Conservation (phyloP, 2,797 vertebrate species). For the Danio jaintianensis region DNA sequence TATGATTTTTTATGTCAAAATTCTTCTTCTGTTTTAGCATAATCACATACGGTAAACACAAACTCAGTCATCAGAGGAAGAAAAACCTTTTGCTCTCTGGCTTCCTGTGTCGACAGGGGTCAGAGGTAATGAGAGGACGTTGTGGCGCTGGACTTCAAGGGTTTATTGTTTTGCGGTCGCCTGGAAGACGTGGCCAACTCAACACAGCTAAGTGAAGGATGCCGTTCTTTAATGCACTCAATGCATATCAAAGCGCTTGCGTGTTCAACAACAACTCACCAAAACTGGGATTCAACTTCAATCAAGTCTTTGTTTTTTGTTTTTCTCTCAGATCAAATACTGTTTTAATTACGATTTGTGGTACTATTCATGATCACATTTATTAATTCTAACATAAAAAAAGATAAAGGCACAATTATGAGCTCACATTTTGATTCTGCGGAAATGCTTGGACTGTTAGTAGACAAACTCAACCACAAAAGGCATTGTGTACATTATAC, state of each 20-base stretch:
- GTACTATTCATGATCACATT: not conserved
- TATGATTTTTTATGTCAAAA: not conserved
- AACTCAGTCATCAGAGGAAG: not conserved
- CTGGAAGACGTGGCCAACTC: slow-evolving; percentile 35
- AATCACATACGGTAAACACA: slow-evolving; percentile 10
- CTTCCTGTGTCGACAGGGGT: slow-evolving; percentile 68
- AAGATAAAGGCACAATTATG: not conserved
- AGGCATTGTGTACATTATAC: not conserved
- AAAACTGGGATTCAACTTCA: slow-evolving; percentile 15
- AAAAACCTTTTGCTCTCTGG: slow-evolving; percentile 50
- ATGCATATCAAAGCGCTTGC: slow-evolving; percentile 28
- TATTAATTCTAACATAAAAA: not conserved
- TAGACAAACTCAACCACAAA: not conserved
- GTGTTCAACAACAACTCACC: slow-evolving; percentile 24
- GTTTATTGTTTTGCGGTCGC: slow-evolving; percentile 59
- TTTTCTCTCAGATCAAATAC: not conserved
- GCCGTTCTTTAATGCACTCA: slow-evolving; percentile 15
- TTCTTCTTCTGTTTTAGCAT: not conserved
- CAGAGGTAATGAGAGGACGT: slow-evolving; percentile 48
- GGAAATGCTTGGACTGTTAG: not conserved
- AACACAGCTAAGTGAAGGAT: slow-evolving; percentile 31
- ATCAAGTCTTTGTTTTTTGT: not conserved
- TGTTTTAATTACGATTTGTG: not conserved
- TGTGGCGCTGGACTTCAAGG: slow-evolving; percentile 55
- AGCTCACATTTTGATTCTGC: not conserved